phyloP scores from a whole-genome alignment of 2,113 vertebrate genomes.

The Elgaria multicarinata region DNA sequence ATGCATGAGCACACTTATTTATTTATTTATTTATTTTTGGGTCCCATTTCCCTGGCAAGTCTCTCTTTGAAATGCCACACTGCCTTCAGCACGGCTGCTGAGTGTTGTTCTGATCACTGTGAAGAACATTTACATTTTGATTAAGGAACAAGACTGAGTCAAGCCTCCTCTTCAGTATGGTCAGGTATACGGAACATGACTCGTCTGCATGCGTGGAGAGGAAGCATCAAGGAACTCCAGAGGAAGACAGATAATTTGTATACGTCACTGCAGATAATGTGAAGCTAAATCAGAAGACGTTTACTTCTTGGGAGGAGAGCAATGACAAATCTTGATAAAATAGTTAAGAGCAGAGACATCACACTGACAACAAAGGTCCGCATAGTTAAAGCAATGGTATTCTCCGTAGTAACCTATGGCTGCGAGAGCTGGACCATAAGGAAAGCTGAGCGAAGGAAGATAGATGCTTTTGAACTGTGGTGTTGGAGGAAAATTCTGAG shows the following conservation, averaged over 20 bases:
- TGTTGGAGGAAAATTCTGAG: too few species aligned
- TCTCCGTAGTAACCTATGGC: too few species aligned
- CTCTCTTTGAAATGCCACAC: slow-evolving; percentile 16
- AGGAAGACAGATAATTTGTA: not conserved
- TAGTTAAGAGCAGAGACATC: too few species aligned
- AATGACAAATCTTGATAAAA: too few species aligned
- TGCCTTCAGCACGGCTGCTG: not conserved
- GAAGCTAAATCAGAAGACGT: not conserved
- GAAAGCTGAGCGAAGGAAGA: too few species aligned
- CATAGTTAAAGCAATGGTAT: too few species aligned
- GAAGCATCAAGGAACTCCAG: not conserved
- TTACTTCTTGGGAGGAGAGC: too few species aligned
- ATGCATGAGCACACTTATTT: not conserved
- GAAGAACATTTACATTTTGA: slow-evolving; percentile 21
- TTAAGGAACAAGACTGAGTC: not conserved
- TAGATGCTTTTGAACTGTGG: too few species aligned
- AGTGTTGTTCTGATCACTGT: not conserved
- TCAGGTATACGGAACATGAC: not conserved
- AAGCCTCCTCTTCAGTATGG: not conserved
- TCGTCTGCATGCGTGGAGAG: not conserved
- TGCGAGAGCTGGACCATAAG: too few species aligned
- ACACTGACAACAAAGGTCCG: too few species aligned
- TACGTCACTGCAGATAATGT: not conserved
- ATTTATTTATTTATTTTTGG: too few species aligned
- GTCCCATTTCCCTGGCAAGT: not conserved